Evolutionary conservation across 1,140 invertebrate species (phyloP), one percentile per base, ranked within the genome.

Genomic region (Atta texana): DNA sequence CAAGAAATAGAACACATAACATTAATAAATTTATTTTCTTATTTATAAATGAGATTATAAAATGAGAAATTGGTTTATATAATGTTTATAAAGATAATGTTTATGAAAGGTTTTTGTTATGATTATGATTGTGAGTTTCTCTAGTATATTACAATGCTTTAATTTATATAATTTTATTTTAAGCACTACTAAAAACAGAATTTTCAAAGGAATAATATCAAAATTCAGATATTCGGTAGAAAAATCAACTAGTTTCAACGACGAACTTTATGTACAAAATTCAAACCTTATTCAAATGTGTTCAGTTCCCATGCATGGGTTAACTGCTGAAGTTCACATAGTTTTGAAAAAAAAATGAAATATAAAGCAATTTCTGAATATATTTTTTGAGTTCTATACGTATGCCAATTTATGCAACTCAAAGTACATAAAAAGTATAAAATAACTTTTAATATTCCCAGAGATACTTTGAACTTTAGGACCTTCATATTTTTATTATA

Each of bases 281-380:
- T 69, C 71, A 76, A 84, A 76, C 84, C 55, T 69, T 84, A 88
- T 87, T 87, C 87, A 87, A 89, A 89, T 81, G 21, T 44, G 28
- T 44, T 64, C 31, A 14, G 31, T 24, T 49, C n/a, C 28, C 24
- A 16, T 16, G 8, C 18, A n/a, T 3, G 21, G 64, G 53, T 74
- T 72, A 72, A 69, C 49, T 49, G 39, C 8, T 55, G 49, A 82
- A 87, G 57, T 88, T 87, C 21, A 85, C 34, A 8, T 55, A 76
- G 8, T 76, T 16, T 5, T 44, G 16, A 68, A 71, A 75, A 82
- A 88, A 44, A 55, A 59, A 49, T 18, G 12, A 57, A 49, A 82
- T 49, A 16, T 82, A 57, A 71, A 16, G 3, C 63, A 66, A 53
- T 66, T 68, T 82, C 34, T 49, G 80, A 39, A 82, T 82, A 82